Conservation (phyloP, 2,797 vertebrate genomes). For the Oceanodroma leucorhoa region DNA sequence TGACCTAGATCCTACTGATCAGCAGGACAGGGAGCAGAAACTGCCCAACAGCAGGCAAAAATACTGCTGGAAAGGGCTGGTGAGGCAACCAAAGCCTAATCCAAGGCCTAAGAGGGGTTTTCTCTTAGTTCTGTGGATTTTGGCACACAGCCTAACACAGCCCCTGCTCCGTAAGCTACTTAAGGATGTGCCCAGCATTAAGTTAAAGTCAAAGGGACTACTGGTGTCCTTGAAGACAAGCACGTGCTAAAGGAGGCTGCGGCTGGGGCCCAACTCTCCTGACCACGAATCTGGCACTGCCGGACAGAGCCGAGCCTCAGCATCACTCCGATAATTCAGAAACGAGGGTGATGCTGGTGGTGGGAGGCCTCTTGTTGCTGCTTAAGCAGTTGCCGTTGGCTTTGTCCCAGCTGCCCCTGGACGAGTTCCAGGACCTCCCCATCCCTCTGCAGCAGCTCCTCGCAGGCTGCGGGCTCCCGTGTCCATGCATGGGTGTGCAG, state of each 20-base stretch:
- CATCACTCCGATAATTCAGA: accelerated
- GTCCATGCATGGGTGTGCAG: background rate
- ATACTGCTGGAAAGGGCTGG: background rate
- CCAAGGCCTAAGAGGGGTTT: background rate
- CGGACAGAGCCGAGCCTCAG: accelerated
- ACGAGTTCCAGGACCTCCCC: background rate
- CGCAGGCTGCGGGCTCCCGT: background rate
- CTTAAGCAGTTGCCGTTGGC: background rate
- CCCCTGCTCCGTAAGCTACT: background rate
- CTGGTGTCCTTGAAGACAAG: background rate
- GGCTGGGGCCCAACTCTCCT: background rate
- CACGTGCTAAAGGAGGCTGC: background rate
- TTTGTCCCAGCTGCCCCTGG: background rate
- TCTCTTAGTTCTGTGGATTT: background rate
- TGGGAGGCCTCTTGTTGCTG: background rate
- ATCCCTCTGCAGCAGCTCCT: background rate
- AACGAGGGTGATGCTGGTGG: background rate
- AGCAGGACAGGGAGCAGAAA: background rate
- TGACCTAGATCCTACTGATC: background rate
- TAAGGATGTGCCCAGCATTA: background rate
- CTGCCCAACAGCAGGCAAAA: background rate
- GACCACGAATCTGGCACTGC: background rate
- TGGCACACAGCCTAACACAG: background rate
- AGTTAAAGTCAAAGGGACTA: background rate
- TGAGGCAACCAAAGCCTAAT: background rate